These are phyloP conservation scores for Chrysomela aeneicollis DNA, from an alignment of 2,888 invertebrate genomes.

Conservation along the genomic window DNA sequence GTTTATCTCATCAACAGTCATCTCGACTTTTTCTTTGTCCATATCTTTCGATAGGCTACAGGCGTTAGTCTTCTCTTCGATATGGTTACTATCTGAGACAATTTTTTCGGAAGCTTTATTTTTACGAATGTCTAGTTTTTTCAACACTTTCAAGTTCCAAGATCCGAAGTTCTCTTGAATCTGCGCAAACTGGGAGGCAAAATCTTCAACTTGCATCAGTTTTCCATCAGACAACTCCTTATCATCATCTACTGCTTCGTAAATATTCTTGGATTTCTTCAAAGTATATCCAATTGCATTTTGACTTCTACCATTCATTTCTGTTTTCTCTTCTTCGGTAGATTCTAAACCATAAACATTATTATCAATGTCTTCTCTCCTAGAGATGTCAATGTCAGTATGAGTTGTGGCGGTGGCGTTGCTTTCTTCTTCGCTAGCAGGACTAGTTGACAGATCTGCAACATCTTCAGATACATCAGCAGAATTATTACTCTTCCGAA, in stretches of 20 bases:
- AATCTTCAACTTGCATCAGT: conserved; percentile 45
- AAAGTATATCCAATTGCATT: not conserved
- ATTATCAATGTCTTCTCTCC: no score
- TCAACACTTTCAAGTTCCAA: conserved; percentile 31
- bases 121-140: not conserved
- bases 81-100: no score
- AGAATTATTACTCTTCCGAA: not conserved
- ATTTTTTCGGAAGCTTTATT: no score
- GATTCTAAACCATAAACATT: no score
- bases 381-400: no score
- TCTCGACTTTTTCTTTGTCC: no score
- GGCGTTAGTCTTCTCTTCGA: no score
- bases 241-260: conserved; percentile 28
- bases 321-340: no score
- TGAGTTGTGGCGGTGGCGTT: no score
- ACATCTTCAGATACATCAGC: not conserved
- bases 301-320: conserved; percentile 3
- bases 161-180: conserved; percentile 45
- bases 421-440: no score
- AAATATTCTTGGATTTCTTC: not conserved
- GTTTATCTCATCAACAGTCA: conserved; percentile 10
- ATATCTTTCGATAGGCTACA: no score
- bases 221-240: conserved; percentile 36
- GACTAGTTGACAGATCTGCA: not conserved
- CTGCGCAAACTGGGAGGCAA: conserved; percentile 43